Evolutionary conservation across 1,140 invertebrate species (phyloP).

Genomic region (Brachionus calyciflorus): DNA sequence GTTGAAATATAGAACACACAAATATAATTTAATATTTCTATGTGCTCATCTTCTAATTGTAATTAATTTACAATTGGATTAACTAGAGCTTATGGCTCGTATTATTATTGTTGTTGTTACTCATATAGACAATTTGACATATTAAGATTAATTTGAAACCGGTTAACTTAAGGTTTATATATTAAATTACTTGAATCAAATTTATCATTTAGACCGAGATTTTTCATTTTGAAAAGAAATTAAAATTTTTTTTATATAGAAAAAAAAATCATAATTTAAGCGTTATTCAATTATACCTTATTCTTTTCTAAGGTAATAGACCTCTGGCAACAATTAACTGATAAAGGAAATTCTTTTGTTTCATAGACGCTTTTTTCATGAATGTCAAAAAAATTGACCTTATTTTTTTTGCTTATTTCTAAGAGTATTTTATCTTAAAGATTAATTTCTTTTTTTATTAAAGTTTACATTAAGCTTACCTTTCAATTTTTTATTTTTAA

Average conservation of each 20-base stretch:
- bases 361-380: too few species aligned
- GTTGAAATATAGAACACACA: too few species aligned
- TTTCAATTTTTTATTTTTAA: constrained; percentile 12
- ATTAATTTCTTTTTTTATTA: neutral
- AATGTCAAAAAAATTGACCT: too few species aligned
- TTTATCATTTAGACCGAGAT: neutral
- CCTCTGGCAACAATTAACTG: too few species aligned
- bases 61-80: constrained; percentile 33
- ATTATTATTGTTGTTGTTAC: neutral
- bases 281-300: too few species aligned
- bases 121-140: neutral
- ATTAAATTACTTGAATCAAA: constrained; percentile 40
- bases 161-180: neutral
- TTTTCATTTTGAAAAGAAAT: too few species aligned
- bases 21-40: neutral
- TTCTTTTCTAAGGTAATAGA: too few species aligned
- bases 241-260: too few species aligned
- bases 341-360: too few species aligned
- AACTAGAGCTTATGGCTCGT: constrained; percentile 10
- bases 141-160: constrained; percentile 37
- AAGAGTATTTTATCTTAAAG: too few species aligned
- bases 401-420: too few species aligned
- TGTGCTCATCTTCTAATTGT: neutral
- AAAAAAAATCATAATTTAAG: too few species aligned
- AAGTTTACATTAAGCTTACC: constrained; percentile 6